Evolutionary conservation across 1,140 invertebrate genomes (phyloP), one percentile per base, ranked within the genome.

Genomic region (Atta texana): DNA sequence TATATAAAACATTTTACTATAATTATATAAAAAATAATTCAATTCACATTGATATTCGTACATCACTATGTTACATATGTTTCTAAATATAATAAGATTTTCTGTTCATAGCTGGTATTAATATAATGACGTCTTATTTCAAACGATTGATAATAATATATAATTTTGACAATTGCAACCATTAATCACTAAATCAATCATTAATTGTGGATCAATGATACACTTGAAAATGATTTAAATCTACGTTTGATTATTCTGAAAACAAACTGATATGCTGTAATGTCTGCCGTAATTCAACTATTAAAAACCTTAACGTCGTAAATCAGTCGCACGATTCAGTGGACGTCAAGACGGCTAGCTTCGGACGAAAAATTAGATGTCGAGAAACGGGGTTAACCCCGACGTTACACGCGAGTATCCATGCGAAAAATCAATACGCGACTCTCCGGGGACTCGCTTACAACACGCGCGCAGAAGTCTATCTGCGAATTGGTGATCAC

Each of bases 341-440:
- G 76, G 88, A 82, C 51, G 78, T 82, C 71, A 81, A 72, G 69
- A 16, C 66, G 28, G 76, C 64, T 66, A 74, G 76, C 68, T 64
- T 81, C 63, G 51, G 53, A 16, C 85, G 85, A 72, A 85, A 77
- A 85, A 66, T 84, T 84, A 87, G 63, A 71, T 75, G 86, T 80
- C 86, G 88, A 34, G 89, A 88, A 89, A 86, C 87, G 91, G 85
- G 90, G 91, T 90, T 94, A 82, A 84, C 68, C 68, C 80, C 93
- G 93, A 92, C 81, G 90, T 86, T 90, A 86, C 89, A 91, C 90
- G 88, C 88, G 90, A 92, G 90, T 94, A 93, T 93, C 92, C 88
- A 90, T 86, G 85, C 88, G 90, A 91, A 94, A 95, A 95, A 95
- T 95, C 94, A 95, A 95, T 95, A 95, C 91, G 76, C 91, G 89